Evolutionary conservation across 2,888 invertebrate genomes (phyloP).

Genomic region (Spilarctia lutea): DNA sequence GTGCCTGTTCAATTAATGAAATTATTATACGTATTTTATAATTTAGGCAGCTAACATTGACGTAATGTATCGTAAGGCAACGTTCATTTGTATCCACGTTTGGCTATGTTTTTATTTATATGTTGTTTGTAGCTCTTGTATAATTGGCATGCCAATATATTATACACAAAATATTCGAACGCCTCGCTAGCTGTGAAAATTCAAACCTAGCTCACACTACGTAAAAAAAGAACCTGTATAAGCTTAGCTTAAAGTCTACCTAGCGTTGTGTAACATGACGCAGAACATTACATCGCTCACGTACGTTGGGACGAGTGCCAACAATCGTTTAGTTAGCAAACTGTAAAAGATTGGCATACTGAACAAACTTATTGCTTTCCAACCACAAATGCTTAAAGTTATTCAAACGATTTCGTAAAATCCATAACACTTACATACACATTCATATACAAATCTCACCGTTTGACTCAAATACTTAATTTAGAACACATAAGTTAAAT

Average conservation of each 20-base stretch:
- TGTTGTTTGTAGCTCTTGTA: too few relatives aligned
- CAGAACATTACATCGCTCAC: background rate
- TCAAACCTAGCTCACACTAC: too few relatives aligned
- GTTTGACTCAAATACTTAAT: background rate
- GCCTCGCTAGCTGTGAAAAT: too few relatives aligned
- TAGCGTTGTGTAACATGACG: background rate
- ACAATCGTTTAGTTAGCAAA: background rate
- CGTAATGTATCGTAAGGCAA: background rate
- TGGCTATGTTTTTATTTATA: background rate
- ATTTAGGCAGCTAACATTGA: background rate
- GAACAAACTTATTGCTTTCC: background rate
- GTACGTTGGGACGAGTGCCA: background rate
- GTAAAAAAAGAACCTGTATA: background rate
- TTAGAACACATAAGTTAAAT: too few relatives aligned
- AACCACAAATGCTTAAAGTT: background rate
- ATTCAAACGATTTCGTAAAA: background rate
- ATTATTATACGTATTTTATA: too few relatives aligned
- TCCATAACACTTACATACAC: background rate
- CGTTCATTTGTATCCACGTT: background rate
- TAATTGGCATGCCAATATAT: too few relatives aligned
- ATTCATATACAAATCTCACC: too few relatives aligned
- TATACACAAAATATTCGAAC: too few relatives aligned
- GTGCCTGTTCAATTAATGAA: background rate
- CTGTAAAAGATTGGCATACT: background rate
- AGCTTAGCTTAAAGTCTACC: background rate